These are phyloP conservation scores for Gnatocerus cornutus DNA, from an alignment of 2,888 invertebrate species.

Conservation along the genomic window DNA sequence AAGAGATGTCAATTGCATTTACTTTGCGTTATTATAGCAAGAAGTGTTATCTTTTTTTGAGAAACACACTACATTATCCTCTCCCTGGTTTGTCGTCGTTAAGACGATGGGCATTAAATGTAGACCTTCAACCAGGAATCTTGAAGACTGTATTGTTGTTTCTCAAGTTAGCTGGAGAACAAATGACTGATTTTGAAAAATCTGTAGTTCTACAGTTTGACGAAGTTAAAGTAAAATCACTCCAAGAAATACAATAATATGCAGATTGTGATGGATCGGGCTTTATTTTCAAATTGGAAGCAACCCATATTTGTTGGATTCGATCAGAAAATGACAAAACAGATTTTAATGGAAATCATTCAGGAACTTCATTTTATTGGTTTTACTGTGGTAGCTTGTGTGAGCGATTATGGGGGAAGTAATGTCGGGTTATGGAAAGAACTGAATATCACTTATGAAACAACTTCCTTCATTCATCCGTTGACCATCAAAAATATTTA, in stretches of 20 bases:
- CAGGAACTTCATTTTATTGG: conserved; percentile 46
- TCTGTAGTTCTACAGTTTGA: conserved; percentile 43
- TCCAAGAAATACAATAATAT: conserved; percentile 37
- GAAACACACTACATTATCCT: conserved; percentile 33
- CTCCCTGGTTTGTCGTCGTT: conserved; percentile 46
- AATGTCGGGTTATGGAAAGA: conserved; percentile 54
- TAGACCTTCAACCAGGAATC: conserved; percentile 39
- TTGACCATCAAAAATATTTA: conserved; percentile 46
- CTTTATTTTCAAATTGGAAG: conserved; percentile 54
- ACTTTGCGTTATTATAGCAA: conserved; percentile 43
- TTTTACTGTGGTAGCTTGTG: conserved; percentile 55
- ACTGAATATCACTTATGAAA: conserved; percentile 40
- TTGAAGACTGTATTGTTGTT: too few species aligned
- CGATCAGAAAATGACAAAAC: conserved; percentile 51
- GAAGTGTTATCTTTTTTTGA: conserved; percentile 41
- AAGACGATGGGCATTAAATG: conserved; percentile 47
- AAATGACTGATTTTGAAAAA: conserved; percentile 43
- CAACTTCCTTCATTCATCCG: conserved; percentile 49
- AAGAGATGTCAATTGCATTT: conserved; percentile 42
- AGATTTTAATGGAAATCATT: conserved; percentile 45
- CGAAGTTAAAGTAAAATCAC: conserved; percentile 47
- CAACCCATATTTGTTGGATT: conserved; percentile 54
- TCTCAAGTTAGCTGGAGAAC: conserved; percentile 45
- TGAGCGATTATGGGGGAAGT: conserved; percentile 53
- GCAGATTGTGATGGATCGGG: conserved; percentile 52